Percentiles rank a stretch among this genome's conserved stretches.
Evolutionary conservation across 2,113 vertebrate genomes (phyloP).

Genomic region (Chamaea fasciata): DNA sequence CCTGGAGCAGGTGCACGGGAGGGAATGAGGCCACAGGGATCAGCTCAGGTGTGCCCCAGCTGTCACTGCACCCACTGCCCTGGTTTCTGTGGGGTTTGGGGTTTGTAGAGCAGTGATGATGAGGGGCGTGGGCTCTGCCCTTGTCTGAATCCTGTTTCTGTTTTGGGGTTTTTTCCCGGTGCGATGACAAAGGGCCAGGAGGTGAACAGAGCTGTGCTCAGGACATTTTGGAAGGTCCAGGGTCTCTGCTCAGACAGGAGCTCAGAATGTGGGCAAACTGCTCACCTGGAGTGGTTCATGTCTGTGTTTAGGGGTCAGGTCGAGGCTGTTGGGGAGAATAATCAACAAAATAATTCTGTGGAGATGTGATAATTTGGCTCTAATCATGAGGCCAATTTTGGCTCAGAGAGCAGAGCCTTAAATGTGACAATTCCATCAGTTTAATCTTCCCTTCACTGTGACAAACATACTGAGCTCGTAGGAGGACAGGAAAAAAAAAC

Average conservation of each 20-base stretch:
- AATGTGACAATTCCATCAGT: neutral
- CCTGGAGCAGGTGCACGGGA: neutral
- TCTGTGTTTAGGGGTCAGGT: neutral
- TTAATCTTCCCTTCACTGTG: neutral
- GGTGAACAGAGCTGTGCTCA: neutral
- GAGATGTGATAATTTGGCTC: accelerated
- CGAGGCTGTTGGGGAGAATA: neutral
- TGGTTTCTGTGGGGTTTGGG: neutral
- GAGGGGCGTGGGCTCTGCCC: neutral
- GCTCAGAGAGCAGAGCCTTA: neutral
- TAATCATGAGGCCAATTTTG: neutral
- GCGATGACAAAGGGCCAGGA: accelerated
- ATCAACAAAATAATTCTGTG: accelerated
- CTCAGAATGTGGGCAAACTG: neutral
- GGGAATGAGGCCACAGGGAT: accelerated
- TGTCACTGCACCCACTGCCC: accelerated
- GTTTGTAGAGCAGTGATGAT: neutral
- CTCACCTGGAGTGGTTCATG: neutral
- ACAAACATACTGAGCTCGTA: neutral
- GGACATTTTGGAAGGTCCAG: no score
- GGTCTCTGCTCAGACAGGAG: neutral
- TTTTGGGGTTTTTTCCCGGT: neutral
- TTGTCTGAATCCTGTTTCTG: accelerated
- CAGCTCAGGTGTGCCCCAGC: accelerated
- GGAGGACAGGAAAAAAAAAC: neutral